Percentiles rank a stretch among this genome's conserved stretches.
phyloP scores from a whole-genome alignment of 2,797 vertebrate species.

The Agapornis canus region DNA sequence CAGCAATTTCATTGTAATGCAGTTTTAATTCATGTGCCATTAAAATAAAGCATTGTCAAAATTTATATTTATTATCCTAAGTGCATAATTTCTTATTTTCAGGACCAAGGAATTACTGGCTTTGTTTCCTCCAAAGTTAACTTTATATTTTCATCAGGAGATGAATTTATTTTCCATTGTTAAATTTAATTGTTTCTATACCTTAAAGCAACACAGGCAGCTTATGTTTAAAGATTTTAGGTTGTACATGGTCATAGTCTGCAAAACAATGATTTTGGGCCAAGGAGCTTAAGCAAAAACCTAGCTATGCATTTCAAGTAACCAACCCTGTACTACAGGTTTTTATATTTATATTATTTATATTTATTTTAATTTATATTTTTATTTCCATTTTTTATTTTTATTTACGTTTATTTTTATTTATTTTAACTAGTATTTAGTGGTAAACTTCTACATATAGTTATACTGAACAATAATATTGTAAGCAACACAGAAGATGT shows the following conservation, averaged over 20 bases:
- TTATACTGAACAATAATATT: neutral
- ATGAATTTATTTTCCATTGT: neutral
- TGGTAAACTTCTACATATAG: neutral
- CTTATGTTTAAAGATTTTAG: neutral
- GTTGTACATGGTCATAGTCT: neutral
- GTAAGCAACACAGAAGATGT: neutral
- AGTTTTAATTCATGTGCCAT: conserved; percentile 78
- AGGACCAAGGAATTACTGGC: neutral
- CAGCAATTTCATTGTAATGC: conserved; percentile 77
- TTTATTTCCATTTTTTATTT: neutral
- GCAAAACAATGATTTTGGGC: neutral
- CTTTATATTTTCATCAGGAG: neutral
- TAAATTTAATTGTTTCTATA: neutral
- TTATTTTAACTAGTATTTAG: neutral
- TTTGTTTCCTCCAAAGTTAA: neutral
- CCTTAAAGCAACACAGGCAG: neutral
- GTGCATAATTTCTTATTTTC: conserved; percentile 62
- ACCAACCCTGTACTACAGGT: accelerated
- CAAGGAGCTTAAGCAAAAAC: neutral
- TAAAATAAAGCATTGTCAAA: conserved; percentile 75
- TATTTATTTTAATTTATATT: neutral
- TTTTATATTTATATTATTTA: no score
- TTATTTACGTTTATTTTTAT: neutral
- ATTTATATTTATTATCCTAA: conserved; percentile 76
- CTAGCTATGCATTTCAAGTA: neutral